phyloP scores from a whole-genome alignment of 1,140 invertebrate species.

The Penaeus vannamei region DNA sequence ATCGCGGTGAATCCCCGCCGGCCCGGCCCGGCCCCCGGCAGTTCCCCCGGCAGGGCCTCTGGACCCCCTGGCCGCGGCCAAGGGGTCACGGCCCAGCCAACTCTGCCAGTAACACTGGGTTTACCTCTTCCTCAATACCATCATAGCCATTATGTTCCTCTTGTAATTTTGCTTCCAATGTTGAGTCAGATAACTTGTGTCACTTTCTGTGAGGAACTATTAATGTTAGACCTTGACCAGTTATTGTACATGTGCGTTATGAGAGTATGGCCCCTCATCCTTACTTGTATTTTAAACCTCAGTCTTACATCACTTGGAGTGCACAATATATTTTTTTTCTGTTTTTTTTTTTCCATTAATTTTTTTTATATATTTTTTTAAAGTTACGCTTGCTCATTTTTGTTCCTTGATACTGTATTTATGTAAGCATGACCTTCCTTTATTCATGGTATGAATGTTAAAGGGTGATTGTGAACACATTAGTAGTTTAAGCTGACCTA shows the following conservation, averaged over 20 bases:
- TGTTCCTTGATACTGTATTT: conserved; percentile 62
- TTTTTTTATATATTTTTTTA: no score
- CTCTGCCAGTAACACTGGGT: conserved; percentile 66
- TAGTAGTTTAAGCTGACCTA: conserved; percentile 63
- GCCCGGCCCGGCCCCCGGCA: conserved; percentile 63
- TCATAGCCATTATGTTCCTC: conserved; percentile 65
- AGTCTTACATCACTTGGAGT: conserved; percentile 58
- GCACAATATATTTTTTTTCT: conserved; percentile 57
- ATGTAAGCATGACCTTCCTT: conserved; percentile 59
- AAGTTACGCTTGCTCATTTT: conserved; percentile 63
- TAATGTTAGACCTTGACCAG: conserved; percentile 55
- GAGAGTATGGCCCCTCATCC: conserved; percentile 56
- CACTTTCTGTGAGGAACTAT: conserved; percentile 63
- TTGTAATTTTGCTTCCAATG: conserved; percentile 62
- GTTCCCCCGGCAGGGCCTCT: conserved; percentile 58
- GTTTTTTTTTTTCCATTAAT: neutral
- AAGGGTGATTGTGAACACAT: conserved; percentile 53
- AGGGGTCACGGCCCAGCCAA: conserved; percentile 57
- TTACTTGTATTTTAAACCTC: conserved; percentile 31
- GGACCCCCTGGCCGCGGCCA: conserved; percentile 58
- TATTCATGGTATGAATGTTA: conserved; percentile 59
- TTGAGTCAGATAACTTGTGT: conserved; percentile 61
- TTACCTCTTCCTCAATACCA: conserved; percentile 63
- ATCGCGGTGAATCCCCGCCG: conserved; percentile 71
- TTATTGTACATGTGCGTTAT: conserved; percentile 65